Percentiles rank a stretch among this genome's conserved stretches.
Conservation (phyloP, 2,888 invertebrate species). For the Opisthograptis luteolata region DNA sequence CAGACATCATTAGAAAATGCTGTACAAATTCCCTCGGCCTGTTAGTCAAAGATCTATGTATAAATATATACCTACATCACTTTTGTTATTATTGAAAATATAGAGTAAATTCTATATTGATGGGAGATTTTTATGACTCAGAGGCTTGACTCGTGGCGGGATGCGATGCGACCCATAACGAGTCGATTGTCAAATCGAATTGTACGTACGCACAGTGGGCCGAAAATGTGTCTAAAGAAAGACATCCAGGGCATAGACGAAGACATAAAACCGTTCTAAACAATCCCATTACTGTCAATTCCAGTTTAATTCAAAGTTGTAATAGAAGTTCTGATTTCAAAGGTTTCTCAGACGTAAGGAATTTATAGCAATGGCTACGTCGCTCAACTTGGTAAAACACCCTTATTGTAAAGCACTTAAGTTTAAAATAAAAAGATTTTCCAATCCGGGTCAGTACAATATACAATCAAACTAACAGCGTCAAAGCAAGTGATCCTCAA, state of each 20-base stretch:
- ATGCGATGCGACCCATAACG: too few relatives aligned
- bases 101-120: too few relatives aligned
- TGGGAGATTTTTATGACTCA: too few relatives aligned
- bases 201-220: too few relatives aligned
- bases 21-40: background rate
- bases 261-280: background rate
- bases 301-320: background rate
- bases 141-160: too few relatives aligned
- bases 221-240: too few relatives aligned
- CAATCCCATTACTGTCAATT: background rate
- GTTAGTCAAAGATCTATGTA: background rate
- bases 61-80: too few relatives aligned
- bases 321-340: slow-evolving; percentile 4
- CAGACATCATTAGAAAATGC: slow-evolving; percentile 18
- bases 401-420: background rate
- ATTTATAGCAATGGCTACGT: too few relatives aligned
- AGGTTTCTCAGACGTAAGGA: background rate
- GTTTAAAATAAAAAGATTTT: background rate
- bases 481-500: slow-evolving; percentile 32
- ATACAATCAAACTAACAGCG: background rate
- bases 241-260: too few relatives aligned
- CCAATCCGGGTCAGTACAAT: background rate
- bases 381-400: too few relatives aligned
- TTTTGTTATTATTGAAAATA: too few relatives aligned
- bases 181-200: too few relatives aligned